Percentiles rank a stretch among this genome's conserved stretches.
Evolutionary conservation across 2,797 vertebrate genomes (phyloP).

Genomic region (Varecia variegata): DNA sequence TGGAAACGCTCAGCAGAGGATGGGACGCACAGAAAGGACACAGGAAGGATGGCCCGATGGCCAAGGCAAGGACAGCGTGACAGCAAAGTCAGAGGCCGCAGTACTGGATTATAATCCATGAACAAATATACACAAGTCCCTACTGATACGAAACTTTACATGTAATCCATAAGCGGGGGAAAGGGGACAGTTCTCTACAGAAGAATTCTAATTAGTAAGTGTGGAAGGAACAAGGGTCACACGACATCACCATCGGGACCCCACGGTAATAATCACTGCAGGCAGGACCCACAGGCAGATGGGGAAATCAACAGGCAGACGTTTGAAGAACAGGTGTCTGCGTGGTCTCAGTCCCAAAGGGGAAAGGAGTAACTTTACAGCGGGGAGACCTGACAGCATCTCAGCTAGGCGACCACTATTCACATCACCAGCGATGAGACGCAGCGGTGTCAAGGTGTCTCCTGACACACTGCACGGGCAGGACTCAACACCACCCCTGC

Average conservation of each 20-base stretch:
- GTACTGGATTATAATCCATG: background rate
- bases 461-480: fast-evolving
- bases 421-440: background rate
- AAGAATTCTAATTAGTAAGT: background rate
- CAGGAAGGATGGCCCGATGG: fast-evolving
- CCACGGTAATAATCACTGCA: fast-evolving
- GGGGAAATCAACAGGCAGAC: fast-evolving
- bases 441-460: fast-evolving
- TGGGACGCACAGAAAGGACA: fast-evolving
- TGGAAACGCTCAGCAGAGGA: background rate
- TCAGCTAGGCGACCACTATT: too few relatives aligned
- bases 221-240: background rate
- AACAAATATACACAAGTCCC: fast-evolving
- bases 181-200: background rate
- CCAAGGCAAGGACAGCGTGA: background rate
- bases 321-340: background rate
- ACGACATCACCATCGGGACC: fast-evolving
- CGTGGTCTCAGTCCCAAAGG: background rate
- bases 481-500: background rate
- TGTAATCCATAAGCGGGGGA: fast-evolving
- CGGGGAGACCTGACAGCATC: background rate
- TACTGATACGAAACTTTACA: background rate
- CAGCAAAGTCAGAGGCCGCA: background rate
- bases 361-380: background rate
- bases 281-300: fast-evolving